Base-by-base conservation (phyloP, 2,888 invertebrate species). In the Synergus itoensis region DNA sequence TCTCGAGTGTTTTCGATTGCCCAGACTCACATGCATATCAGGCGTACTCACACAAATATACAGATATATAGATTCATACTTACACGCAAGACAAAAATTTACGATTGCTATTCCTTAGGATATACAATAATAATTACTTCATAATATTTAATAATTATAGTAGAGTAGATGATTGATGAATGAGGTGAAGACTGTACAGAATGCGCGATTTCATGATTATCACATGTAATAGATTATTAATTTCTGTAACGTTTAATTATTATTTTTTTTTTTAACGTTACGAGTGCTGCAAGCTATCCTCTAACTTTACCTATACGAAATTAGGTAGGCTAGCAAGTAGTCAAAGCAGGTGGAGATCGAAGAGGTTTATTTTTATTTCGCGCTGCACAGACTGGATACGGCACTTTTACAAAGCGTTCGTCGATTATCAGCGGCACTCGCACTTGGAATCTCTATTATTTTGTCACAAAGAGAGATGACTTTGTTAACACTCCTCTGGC, bases 161-260 rank as follows among this genome's bases (percentile, higher is more conserved):
- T 93, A 92, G 93, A 93, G 90, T 93, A 93, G 94, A 94, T 94
- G 94, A 94, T 94, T 93, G 93, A 94, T 94, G 94, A 94, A 94
- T 94, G 94, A 94, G 93, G 94, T 92, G 94, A 94, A 94, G 94
- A 90, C 93, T 93, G 91, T 92, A 92, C 93, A 94, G 94, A 94
- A 94, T 94, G 94, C 91, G 90, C 92, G 91, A 92, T 92, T 89
- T 89, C 91, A 92, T 92, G 92, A 92, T 92, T 94, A 94, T 94
- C 94, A 94, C 94, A 94, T 94, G 94, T 94, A 94, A 94, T 94
- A 94, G 94, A 94, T 94, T 94, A 94, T 94, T 94, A 93, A 93
- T 93, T 94, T 94, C 93, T 87, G 84, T 84, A 83, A 62, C 84
- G 84, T 84, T 82, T 78, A 82, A 78, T 79, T 77, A 40, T 8